Percentiles rank a stretch among this genome's conserved stretches.
Evolutionary conservation across 2,113 vertebrate genomes (phyloP).

Genomic region (Cyphomyrus plagiostoma): DNA sequence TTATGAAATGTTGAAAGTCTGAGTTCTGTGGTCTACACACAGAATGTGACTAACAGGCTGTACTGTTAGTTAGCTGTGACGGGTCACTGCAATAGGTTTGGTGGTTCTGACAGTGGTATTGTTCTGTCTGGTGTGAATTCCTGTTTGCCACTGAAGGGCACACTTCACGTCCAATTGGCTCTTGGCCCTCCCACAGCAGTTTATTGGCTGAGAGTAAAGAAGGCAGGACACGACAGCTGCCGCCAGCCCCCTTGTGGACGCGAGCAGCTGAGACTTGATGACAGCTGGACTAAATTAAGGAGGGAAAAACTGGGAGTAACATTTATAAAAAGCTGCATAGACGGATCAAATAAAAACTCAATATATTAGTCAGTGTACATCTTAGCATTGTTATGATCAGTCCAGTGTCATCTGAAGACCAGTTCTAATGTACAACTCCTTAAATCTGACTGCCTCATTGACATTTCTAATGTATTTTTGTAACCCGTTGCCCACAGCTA

Average conservation of each 20-base stretch:
- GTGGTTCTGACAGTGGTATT: neutral
- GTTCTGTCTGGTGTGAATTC: neutral
- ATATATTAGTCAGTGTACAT: neutral
- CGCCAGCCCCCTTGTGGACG: neutral
- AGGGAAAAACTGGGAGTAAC: neutral
- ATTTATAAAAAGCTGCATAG: neutral
- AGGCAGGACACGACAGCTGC: neutral
- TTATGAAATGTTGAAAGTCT: neutral
- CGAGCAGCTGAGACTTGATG: neutral
- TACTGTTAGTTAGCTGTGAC: neutral
- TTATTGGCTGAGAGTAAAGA: neutral
- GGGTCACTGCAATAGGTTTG: neutral
- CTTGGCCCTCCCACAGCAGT: neutral
- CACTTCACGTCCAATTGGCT: neutral
- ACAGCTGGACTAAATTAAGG: constrained; percentile 7
- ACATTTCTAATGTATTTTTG: neutral
- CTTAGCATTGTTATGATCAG: neutral
- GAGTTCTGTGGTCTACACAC: neutral
- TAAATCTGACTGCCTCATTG: neutral
- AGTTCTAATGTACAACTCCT: neutral
- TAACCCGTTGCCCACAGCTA: neutral
- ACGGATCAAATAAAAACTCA: neutral
- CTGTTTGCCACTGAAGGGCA: neutral
- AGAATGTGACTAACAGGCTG: neutral
- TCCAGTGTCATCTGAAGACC: neutral